Percentiles rank a stretch among this genome's conserved stretches.
phyloP scores from a whole-genome alignment of 1,140 invertebrate species.

The Lethrus apterus region DNA sequence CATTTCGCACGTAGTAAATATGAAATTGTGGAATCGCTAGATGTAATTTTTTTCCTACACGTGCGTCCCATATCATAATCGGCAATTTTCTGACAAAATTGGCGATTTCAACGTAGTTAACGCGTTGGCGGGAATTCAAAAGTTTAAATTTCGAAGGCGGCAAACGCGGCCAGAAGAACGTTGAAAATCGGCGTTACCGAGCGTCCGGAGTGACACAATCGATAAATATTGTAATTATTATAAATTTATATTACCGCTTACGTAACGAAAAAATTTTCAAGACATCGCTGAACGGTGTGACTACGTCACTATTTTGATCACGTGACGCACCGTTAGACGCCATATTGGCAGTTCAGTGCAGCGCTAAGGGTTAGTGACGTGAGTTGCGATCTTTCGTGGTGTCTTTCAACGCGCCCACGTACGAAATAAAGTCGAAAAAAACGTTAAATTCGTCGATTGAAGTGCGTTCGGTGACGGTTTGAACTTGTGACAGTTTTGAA shows the following conservation, averaged over 20 bases:
- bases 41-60: no score
- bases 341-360: slow-evolving; percentile 46
- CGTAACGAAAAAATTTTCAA: slow-evolving; percentile 37
- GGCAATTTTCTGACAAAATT: no score
- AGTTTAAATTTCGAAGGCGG: no score
- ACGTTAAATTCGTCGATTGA: no score
- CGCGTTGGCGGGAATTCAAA: slow-evolving; percentile 20
- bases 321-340: slow-evolving; percentile 46
- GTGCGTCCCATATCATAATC: no score
- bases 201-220: not conserved
- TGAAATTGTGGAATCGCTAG: no score
- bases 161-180: no score
- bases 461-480: not conserved
- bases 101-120: not conserved
- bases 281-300: slow-evolving; percentile 31
- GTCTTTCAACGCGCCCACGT: slow-evolving; percentile 17
- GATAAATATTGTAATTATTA: slow-evolving; percentile 15
- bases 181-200: no score
- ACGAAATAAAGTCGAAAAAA: no score
- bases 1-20: no score
- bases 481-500: slow-evolving; percentile 32
- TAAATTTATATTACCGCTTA: slow-evolving; percentile 27
- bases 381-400: slow-evolving; percentile 21
- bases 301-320: slow-evolving; percentile 46
- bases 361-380: slow-evolving; percentile 40